Base-by-base conservation (phyloP, 2,888 invertebrate species). In the Aleiodes alternator region DNA sequence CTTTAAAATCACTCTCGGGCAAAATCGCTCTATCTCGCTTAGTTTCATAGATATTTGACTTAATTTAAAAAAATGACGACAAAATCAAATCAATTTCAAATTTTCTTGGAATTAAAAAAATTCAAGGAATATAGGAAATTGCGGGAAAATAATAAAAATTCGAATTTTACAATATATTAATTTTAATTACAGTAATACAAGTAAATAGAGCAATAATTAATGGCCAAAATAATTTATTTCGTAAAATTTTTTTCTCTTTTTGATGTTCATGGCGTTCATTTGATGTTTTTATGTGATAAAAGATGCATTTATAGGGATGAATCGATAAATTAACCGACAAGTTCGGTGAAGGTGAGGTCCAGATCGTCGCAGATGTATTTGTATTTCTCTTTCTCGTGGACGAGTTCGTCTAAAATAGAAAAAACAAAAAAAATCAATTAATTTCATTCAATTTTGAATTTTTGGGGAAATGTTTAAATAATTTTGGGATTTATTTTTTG, bases 281-380 rank as follows among this genome's bases (percentile, higher is more conserved):
- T 68, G 16, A 38, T 66, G 68, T 73, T 11, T 59, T 23, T 59
- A 16, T 64, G 56, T 57, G 72, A 69, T 56, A 69, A 68, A 66
- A 31, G 71, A 75, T 78, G 74, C 79, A 29, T 53, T 29, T 34
- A 14, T 66, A 50, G 12, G 55, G 34, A 59, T 73, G 48, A 75
- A 76, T 73, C 64, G 16, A 68, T 72, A 69, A 34, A 78, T 90
- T 89, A 90, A 87, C 90, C 90, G 84, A 90, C 90, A 84, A 96
- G 95, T 91, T 96, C 96, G 92, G 98, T 97, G 93, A 99, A 98
- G 90, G 99, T 99, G 90, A 96, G 96, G 92, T 99, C 99, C 94
- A 99, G 94, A 92, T 99, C 99, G 94, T 99, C 99, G 93, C 98
- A 98, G 93, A 99, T 98, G 92, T 96, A 96, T 94, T 98, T 99